Evolutionary conservation across 2,888 invertebrate genomes (phyloP), one percentile per base, ranked within the genome.

Genomic region (Sclerodermus sp.): DNA sequence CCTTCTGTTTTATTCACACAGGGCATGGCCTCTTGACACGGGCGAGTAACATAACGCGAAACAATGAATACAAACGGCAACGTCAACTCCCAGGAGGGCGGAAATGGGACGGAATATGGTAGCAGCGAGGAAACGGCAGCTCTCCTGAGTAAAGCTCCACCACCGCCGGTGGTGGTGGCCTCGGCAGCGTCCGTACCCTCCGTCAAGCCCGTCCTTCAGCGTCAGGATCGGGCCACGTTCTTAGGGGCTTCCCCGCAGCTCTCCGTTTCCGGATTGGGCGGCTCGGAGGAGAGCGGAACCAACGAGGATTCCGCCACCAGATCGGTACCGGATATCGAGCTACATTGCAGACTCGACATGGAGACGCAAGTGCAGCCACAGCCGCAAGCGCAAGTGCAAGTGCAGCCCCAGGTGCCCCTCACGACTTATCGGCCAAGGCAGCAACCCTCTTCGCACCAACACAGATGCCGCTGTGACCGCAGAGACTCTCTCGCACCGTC

Each of bases 111-210:
- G 51, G 76, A 76, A 51, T 75, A 73, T 50, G 71, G 89, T 60
- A 89, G 88, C 78, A 88, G 87, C 73, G 91, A 91, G 79, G 91
- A 91, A 81, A 91, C 91, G 48, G 88, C 90, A 49, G 90, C 90
- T 67, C 84, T 91, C 53, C 82, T 92, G 61, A 86, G 88, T 57
- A 84, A 85, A 57, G 84, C 85, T 47, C 84, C 86, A 60, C n/a
- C n/a, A n/a, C 79, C 81, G 45, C 75, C 76, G 47, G 80, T 81
- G 42, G 78, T 80, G 42, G 71, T 73, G 44, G 74, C 71, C 53
- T 68, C 57, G 29, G 53, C 65, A 64, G 67, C 66, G 53, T 66
- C 66, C 48, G 54, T 13, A 13, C 50, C 23, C 36, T 59, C 62
- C 55, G 74, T 70, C 51, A 92, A 92, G 77, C 92, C 92, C 61